A percentile compares a stretch with the other conserved stretches of the same genome.
phyloP scores from a whole-genome alignment of 2,113 vertebrate species.

The Leptocoma aspasia region DNA sequence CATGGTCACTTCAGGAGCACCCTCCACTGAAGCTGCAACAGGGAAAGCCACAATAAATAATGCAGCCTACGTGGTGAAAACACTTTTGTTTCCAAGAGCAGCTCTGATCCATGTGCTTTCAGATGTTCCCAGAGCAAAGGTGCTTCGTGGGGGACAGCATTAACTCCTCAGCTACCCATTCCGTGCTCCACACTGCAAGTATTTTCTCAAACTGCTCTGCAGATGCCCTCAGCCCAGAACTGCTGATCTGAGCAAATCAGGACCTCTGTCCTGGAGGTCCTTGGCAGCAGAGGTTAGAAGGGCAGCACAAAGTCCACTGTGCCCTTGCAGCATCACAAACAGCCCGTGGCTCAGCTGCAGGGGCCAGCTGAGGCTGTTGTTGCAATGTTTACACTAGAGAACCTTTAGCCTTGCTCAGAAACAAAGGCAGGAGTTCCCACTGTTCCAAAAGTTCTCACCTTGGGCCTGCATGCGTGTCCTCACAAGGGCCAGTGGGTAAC shows the following conservation, averaged over 20 bases:
- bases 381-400: background rate
- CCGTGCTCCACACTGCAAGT: rapidly evolving
- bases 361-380: background rate
- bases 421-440: background rate
- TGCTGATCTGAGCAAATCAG: background rate
- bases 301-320: slow-evolving; percentile 6
- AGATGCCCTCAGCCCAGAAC: background rate
- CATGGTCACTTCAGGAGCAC: slow-evolving; percentile 88
- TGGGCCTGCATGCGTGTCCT: slow-evolving; percentile 97
- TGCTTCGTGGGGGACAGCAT: background rate
- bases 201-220: background rate
- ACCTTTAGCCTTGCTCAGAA: background rate
- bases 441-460: slow-evolving; percentile 73
- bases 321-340: background rate
- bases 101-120: background rate
- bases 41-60: background rate
- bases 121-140: background rate
- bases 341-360: background rate
- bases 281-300: background rate
- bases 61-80: rapidly evolving
- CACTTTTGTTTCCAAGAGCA: background rate
- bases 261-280: background rate
- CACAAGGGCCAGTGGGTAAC: slow-evolving; percentile 92
- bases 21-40: slow-evolving; percentile 80
- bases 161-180: background rate